Evolutionary conservation across 1,140 invertebrate species (phyloP), one percentile per base, ranked within the genome.

Genomic region (Dreissena polymorpha): DNA sequence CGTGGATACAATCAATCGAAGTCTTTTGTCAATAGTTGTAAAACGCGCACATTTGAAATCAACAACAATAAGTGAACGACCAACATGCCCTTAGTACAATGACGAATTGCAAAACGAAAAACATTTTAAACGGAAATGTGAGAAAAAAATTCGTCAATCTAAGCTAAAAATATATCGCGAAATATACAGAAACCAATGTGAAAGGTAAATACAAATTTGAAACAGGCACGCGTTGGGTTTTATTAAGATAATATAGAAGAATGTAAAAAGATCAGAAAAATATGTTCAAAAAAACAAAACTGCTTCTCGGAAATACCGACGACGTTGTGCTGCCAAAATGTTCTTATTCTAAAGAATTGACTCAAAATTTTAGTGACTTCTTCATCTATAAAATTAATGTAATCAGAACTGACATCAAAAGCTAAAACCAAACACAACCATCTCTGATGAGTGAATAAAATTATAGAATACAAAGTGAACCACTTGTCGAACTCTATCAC

Each of bases 331-430:
- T 73, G 39, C 79, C 70, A 8, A 64, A 69, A 18, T 60, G 16
- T 29, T 64, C 13, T 60, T 63, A 21, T 14, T 65, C 79, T 49
- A 51, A 72, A 39, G 69, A 73, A 63, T 29, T 81, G 23, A 57
- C 79, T 51, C 79, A 81, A 14, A 25, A 64, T 60, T 72, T 81
- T 23, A 81, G 69, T 73, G 79, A 81, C 67, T 80, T 80, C 57
- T 82, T 82, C 21, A 73, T 82, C 49, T 10, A 72, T 53, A 72
- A 72, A 25, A 25, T 72, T 72, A n/a, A 72, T 51, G 21, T 16
- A 23, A 72, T 72, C 14, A 12, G 70, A 13, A 72, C 16, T 72
- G 70, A 72, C 21, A 71, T 71, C 23, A 49, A 27, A 10, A 39
- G 39, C 69, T 16, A 29, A 71, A 18, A 60, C 57, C 57, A 23